These are phyloP conservation scores for Rhea pennata DNA, from an alignment of 2,113 vertebrate species.

Conservation along the genomic window DNA sequence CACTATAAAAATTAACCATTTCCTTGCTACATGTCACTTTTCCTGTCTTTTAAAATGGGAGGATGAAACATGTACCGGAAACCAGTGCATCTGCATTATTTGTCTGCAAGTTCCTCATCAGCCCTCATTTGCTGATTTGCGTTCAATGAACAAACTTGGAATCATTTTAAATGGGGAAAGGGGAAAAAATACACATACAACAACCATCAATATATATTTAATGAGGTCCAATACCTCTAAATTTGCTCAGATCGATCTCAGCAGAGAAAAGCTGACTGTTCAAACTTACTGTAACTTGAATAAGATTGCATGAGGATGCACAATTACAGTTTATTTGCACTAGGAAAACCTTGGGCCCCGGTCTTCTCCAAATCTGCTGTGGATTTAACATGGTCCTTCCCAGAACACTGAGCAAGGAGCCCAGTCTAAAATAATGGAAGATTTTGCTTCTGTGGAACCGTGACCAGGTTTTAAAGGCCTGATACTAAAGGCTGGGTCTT, in stretches of 20 bases:
- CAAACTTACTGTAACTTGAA: background rate
- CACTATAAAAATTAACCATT: background rate
- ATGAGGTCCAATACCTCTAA: conserved; percentile 2
- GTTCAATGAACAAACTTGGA: background rate
- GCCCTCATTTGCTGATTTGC: conserved; percentile 1
- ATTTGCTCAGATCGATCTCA: conserved; percentile 35
- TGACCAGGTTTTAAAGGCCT: background rate
- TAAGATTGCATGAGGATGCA: background rate
- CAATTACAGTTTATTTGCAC: background rate
- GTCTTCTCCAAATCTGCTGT: background rate
- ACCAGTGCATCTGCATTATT: background rate
- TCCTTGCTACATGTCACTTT: background rate
- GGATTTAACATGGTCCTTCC: background rate
- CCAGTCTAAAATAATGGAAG: background rate
- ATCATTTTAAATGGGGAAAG: conserved; percentile 7
- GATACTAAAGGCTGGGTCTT: background rate
- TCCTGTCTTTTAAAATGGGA: background rate
- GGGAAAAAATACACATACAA: background rate
- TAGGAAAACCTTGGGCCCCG: background rate
- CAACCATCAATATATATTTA: conserved; percentile 55
- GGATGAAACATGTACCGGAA: background rate
- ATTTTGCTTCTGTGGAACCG: background rate
- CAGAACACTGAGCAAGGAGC: background rate
- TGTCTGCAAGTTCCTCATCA: background rate
- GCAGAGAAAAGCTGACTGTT: conserved; percentile 28